Evolutionary conservation across 1,140 invertebrate genomes (phyloP).

Genomic region (Drosophila nikananu): DNA sequence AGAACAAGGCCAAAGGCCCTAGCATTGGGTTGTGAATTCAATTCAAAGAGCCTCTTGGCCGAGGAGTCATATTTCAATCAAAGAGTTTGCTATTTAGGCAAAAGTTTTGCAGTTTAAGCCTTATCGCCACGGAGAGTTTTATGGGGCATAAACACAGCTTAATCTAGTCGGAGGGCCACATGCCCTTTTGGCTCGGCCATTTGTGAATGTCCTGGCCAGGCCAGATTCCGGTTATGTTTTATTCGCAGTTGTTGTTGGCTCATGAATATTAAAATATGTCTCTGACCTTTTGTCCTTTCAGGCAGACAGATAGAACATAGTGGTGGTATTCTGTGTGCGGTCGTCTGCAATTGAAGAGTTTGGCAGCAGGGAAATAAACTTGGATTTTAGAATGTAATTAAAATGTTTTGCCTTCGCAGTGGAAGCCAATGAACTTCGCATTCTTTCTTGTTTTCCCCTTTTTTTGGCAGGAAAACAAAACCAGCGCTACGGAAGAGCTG

Average conservation of each 20-base stretch:
- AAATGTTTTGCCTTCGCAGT: slow-evolving; percentile 54
- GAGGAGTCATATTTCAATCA: slow-evolving; percentile 29
- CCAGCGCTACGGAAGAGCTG: slow-evolving; percentile 7
- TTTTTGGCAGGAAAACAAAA: slow-evolving; percentile 32
- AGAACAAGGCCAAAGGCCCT: slow-evolving; percentile 25
- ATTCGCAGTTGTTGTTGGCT: slow-evolving; percentile 32
- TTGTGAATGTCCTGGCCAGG: slow-evolving; percentile 36
- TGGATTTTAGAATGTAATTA: slow-evolving; percentile 73
- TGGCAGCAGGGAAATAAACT: slow-evolving; percentile 72
- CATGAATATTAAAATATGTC: slow-evolving; percentile 74
- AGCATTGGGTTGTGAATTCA: slow-evolving; percentile 1
- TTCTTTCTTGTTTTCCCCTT: slow-evolving; percentile 1
- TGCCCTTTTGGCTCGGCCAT: slow-evolving; percentile 19
- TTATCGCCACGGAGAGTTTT: slow-evolving; percentile 35
- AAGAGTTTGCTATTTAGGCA: slow-evolving; percentile 12
- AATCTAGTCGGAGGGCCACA: slow-evolving; percentile 44
- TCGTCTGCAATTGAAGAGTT: slow-evolving; percentile 52
- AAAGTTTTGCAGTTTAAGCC: slow-evolving; percentile 32
- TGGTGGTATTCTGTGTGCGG: slow-evolving; percentile 16
- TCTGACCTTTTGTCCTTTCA: slow-evolving; percentile 69
- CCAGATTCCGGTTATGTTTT: slow-evolving; percentile 33
- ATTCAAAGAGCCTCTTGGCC: slow-evolving; percentile 12
- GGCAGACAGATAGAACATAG: slow-evolving; percentile 27
- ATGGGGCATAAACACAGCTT: slow-evolving; percentile 43
- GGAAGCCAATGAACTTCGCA: slow-evolving; percentile 74